These are phyloP conservation scores for Mirounga angustirostris DNA, from an alignment of 2,113 vertebrate species.

Conservation along the genomic window DNA sequence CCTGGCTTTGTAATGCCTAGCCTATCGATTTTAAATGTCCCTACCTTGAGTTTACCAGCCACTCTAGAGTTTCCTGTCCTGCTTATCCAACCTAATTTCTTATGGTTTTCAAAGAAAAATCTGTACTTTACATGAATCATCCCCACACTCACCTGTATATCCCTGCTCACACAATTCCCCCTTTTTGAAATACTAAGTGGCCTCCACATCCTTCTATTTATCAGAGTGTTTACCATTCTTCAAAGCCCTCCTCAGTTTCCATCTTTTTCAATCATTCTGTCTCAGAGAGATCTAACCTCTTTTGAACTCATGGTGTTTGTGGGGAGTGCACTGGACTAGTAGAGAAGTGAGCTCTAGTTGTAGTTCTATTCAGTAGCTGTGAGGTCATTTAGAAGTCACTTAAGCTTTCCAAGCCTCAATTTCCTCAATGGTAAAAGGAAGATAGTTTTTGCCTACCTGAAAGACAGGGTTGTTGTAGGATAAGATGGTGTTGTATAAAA, in stretches of 20 bases:
- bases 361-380: background rate
- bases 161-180: background rate
- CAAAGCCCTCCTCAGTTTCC: background rate
- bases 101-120: slow-evolving; percentile 18
- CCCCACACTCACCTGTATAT: background rate
- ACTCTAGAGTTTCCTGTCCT: background rate
- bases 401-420: background rate
- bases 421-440: background rate
- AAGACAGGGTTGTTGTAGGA: background rate
- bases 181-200: slow-evolving; percentile 25
- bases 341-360: background rate
- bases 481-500: background rate
- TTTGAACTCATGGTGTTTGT: background rate
- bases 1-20: background rate
- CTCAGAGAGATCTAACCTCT: background rate
- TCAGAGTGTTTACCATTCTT: background rate
- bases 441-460: background rate
- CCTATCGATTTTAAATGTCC: background rate
- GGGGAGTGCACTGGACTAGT: background rate
- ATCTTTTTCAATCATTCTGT: background rate
- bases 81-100: slow-evolving; percentile 1
- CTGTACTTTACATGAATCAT: background rate
- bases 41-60: background rate
- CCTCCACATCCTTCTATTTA: background rate
- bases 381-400: background rate